phyloP scores from a whole-genome alignment of 2,797 vertebrate genomes.

The Apogon hyalosoma region DNA sequence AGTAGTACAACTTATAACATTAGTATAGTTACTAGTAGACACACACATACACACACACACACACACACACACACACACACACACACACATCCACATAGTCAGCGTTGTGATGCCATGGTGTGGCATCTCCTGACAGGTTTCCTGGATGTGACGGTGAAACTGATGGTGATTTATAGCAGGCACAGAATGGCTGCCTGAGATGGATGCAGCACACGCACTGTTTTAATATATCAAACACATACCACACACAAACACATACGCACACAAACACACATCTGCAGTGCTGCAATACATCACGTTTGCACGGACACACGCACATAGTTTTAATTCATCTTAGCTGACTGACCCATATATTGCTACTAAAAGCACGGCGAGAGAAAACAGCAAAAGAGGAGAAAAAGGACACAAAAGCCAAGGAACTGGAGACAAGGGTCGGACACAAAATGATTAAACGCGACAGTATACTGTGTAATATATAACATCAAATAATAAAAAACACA shows the following conservation, averaged over 20 bases:
- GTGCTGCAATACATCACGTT: conserved; percentile 40
- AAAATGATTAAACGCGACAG: conserved; percentile 17
- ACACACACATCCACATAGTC: conserved; percentile 22
- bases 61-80: conserved; percentile 27
- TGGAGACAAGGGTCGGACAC: conserved; percentile 10
- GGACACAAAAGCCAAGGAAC: conserved; percentile 34
- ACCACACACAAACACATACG: conserved; percentile 26
- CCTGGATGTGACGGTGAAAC: conserved; percentile 61
- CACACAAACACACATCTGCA: conserved; percentile 33
- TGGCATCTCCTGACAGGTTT: conserved; percentile 58
- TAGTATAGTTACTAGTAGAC: conserved; percentile 3
- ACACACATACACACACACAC: conserved; percentile 17
- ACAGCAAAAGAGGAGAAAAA: conserved; percentile 27
- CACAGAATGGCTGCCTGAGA: conserved; percentile 60
- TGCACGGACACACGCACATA: conserved; percentile 19
- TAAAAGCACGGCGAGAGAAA: conserved; percentile 46
- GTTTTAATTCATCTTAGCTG: conserved; percentile 79
- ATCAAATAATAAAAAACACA: not conserved
- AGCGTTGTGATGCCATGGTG: conserved; percentile 15
- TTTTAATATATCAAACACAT: conserved; percentile 76
- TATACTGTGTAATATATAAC: conserved; percentile 9
- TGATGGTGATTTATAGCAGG: conserved; percentile 70
- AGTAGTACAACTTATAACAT: conserved; percentile 13
- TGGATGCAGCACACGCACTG: conserved; percentile 69
- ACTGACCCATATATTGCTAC: conserved; percentile 77